These are phyloP conservation scores for Panagrolaimus sp. DNA, from an alignment of 1,140 invertebrate genomes.

Conservation along the genomic window DNA sequence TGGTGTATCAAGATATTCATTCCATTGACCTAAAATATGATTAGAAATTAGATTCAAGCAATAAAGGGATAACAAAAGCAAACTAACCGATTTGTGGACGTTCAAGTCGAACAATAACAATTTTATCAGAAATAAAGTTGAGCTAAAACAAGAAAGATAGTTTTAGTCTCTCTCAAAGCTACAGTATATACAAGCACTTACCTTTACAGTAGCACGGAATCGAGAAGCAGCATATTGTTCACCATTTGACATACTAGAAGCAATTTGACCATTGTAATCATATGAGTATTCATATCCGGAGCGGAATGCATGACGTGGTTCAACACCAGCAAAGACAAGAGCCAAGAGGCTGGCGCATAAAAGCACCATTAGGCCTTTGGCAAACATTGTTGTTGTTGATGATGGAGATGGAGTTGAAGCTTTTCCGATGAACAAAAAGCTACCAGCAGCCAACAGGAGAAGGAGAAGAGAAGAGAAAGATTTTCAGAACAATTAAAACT, in stretches of 20 bases:
- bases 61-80: no score
- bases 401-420: no score
- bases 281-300: slow-evolving; percentile 16
- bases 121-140: neutral
- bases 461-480: no score
- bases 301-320: slow-evolving; percentile 2
- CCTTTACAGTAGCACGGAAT: slow-evolving; percentile 2
- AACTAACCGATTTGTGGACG: slow-evolving; percentile 4
- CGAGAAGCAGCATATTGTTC: slow-evolving; percentile 6
- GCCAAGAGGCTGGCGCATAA: neutral
- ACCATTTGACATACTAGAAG: slow-evolving; percentile 9
- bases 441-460: no score
- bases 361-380: neutral
- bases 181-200: slow-evolving; percentile 9
- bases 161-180: no score
- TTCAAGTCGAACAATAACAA: neutral
- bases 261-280: slow-evolving; percentile 14
- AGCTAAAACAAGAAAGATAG: neutral
- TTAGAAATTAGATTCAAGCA: no score
- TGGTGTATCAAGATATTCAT: neutral
- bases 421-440: no score
- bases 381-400: neutral
- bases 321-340: neutral
- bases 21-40: slow-evolving; percentile 15
- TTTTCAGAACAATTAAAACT: no score